A percentile compares a stretch with the other conserved stretches of the same genome.
phyloP scores from a whole-genome alignment of 2,888 invertebrate genomes.

The Lissocephala sabroskyi region DNA sequence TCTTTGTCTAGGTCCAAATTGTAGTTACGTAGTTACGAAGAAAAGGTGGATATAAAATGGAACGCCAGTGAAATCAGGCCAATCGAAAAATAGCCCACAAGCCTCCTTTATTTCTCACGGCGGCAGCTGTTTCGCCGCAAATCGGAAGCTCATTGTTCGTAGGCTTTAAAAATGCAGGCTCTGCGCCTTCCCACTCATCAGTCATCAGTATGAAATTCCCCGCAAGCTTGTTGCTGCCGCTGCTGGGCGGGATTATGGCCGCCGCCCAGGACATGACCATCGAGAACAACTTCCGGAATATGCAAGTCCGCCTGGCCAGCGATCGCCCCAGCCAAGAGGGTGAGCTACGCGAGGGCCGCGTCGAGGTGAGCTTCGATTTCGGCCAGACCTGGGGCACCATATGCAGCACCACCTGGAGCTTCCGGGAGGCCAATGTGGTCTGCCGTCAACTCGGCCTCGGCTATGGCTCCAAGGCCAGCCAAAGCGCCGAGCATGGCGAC shows the following conservation, averaged over 20 bases:
- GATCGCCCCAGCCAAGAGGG: neutral
- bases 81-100: neutral
- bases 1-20: conserved; percentile 5
- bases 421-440: conserved; percentile 63
- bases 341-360: conserved; percentile 49
- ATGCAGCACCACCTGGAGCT: conserved; percentile 56
- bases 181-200: neutral
- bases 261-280: conserved; percentile 20
- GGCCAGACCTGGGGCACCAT: conserved; percentile 61
- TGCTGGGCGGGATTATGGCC: conserved; percentile 3
- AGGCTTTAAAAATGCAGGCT: conserved; percentile 31
- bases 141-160: conserved; percentile 16
- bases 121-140: conserved; percentile 1
- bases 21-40: neutral
- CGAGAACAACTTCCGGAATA: conserved; percentile 39
- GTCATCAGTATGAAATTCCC: neutral
- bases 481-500: conserved; percentile 48
- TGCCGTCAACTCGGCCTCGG: conserved; percentile 59
- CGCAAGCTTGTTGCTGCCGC: conserved; percentile 14
- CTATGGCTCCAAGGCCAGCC: conserved; percentile 47
- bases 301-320: conserved; percentile 51
- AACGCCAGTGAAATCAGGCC: neutral
- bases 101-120: neutral
- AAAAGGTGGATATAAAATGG: neutral
- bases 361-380: conserved; percentile 59